Evolutionary conservation across 2,888 invertebrate genomes (phyloP), one percentile per base, ranked within the genome.

Genomic region (Diaperis boleti): DNA sequence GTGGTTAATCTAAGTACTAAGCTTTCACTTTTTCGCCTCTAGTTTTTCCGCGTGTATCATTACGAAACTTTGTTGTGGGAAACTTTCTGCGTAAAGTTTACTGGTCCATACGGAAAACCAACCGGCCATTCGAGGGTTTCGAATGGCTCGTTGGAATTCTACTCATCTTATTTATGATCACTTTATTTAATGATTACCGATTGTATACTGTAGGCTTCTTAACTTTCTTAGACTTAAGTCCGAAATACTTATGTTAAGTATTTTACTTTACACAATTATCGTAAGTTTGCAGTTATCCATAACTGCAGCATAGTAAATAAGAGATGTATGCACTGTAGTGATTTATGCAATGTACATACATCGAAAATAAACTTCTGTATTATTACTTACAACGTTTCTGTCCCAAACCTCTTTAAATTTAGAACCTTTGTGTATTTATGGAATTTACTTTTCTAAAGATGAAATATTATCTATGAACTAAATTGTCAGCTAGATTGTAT

Each of bases 71-170:
- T 70, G 64, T 49, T 29, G 47, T 42, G 45, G 62, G 59, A 55
- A 63, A 64, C 62, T 69, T 67, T 56, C 60, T 64, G 52, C 55
- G 26, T 62, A 73, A 73, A 71, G 71, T 72, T 72, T 70, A 72
- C 73, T 73, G 73, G 73, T 72, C 66, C 73, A 71, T 65, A 64
- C 72, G 73, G 73, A 73, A 71, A 60, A 65, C 60, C 69, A 45
- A 50, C 66, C 47, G 42, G 56, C 59, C 65, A 55, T 45, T 29
- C 29, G 41, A 33, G 37, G 20, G 26, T 41, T 59, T 59, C 13
- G 20, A 18, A 29, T 45, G 45, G 57, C 47, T 13, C 41, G 56
- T 10, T 52, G 56, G 61, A 37, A 20, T 22, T 22, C 22, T 29
- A 5, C 6, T 31, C 33, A 17, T 35, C 14, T 62, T 61, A 52